Evolutionary conservation across 2,888 invertebrate species (phyloP).

Genomic region (Ophonus ardosiacus): DNA sequence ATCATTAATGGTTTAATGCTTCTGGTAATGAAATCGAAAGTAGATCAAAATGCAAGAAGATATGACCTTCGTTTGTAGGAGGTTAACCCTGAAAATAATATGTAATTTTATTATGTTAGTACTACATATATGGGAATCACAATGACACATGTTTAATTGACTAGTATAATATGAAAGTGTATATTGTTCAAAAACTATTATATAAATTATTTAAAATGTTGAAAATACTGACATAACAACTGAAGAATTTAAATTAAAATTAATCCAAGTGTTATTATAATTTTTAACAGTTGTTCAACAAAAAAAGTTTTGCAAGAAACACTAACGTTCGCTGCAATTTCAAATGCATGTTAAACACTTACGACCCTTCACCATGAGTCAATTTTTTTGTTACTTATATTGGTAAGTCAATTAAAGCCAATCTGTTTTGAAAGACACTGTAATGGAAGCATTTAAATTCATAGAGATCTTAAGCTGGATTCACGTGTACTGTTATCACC

Average conservation of each 20-base stretch:
- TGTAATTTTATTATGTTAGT: background rate
- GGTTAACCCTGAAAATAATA: slow-evolving; percentile 18
- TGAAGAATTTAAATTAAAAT: background rate
- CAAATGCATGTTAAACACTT: too few species aligned
- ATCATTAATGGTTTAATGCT: background rate
- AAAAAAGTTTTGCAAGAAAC: too few species aligned
- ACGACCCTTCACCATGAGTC: too few species aligned
- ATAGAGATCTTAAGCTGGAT: background rate
- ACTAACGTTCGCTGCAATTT: too few species aligned
- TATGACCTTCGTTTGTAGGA: background rate
- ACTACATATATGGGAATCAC: background rate
- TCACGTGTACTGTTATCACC: too few species aligned
- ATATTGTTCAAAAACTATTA: background rate
- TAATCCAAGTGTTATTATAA: too few species aligned
- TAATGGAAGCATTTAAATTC: background rate
- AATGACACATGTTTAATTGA: background rate
- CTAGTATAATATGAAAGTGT: background rate
- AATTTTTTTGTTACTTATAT: too few species aligned
- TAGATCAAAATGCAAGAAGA: slow-evolving; percentile 1
- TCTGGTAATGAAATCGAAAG: slow-evolving; percentile 15
- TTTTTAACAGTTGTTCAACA: too few species aligned
- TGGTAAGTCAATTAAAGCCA: too few species aligned
- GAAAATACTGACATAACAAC: background rate
- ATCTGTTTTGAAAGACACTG: too few species aligned
- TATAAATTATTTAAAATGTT: background rate